phyloP scores from a whole-genome alignment of 2,113 vertebrate species.

The Oreochromis aureus region DNA sequence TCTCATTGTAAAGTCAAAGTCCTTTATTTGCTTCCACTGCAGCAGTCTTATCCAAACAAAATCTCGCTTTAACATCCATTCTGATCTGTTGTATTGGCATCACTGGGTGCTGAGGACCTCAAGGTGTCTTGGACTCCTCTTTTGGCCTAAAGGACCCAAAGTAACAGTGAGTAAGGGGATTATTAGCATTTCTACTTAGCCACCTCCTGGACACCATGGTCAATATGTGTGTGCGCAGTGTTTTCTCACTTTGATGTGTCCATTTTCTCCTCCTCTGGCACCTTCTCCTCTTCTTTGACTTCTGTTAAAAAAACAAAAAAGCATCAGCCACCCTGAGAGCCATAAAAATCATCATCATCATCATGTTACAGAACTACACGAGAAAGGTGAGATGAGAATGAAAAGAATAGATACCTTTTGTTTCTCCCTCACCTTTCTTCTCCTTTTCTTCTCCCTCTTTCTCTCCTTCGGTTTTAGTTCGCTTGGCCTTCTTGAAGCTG shows the following conservation, averaged over 20 bases:
- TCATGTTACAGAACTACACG: neutral
- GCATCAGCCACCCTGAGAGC: neutral
- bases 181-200: neutral
- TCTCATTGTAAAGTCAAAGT: slow-evolving; percentile 14
- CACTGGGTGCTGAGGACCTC: slow-evolving; percentile 12
- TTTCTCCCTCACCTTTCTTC: slow-evolving; percentile 83
- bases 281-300: slow-evolving; percentile 76
- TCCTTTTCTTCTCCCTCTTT: slow-evolving; percentile 93
- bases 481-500: slow-evolving; percentile 92
- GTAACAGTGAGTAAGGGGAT: neutral
- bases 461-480: slow-evolving; percentile 91
- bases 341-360: neutral
- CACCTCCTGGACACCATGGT: neutral
- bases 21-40: slow-evolving; percentile 16
- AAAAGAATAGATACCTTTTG: slow-evolving; percentile 59
- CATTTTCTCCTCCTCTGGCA: slow-evolving; percentile 75
- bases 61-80: neutral
- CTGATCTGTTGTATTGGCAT: slow-evolving; percentile 7
- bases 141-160: slow-evolving; percentile 65
- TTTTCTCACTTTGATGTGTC: slow-evolving; percentile 75
- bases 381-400: rapidly evolving
- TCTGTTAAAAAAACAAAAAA: slow-evolving; percentile 29
- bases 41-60: slow-evolving; percentile 8
- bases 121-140: slow-evolving; percentile 75
- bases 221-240: neutral